phyloP scores from a whole-genome alignment of 2,113 vertebrate genomes.

The Illadopsis cleaveri region DNA sequence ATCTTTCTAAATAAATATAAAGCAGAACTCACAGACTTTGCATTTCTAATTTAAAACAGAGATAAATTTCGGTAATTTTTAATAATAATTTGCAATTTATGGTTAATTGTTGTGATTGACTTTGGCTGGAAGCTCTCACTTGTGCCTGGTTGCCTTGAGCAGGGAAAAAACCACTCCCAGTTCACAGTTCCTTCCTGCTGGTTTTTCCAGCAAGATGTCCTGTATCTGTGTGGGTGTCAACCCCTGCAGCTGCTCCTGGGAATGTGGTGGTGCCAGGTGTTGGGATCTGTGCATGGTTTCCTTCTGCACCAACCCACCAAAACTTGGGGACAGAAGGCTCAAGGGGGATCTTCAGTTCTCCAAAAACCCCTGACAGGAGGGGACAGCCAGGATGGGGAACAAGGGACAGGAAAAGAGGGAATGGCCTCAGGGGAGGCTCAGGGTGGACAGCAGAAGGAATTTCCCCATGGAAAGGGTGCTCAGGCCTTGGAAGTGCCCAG shows the following conservation, averaged over 20 bases:
- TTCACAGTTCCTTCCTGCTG: accelerated
- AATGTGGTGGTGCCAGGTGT: background rate
- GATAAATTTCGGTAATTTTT: background rate
- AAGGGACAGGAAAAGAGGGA: background rate
- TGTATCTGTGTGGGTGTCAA: accelerated
- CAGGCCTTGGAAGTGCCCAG: background rate
- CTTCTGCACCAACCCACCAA: background rate
- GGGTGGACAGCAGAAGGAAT: background rate
- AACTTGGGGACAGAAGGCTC: background rate
- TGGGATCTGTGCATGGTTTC: background rate
- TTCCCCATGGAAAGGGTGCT: background rate
- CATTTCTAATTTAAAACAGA: background rate
- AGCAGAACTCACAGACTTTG: background rate
- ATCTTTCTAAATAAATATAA: background rate
- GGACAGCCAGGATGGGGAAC: background rate
- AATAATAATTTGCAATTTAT: background rate
- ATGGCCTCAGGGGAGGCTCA: background rate
- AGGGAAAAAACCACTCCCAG: background rate
- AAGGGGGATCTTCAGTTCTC: accelerated
- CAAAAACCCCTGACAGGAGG: background rate
- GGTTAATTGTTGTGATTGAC: background rate
- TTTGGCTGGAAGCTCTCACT: too few relatives aligned
- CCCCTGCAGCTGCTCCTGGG: accelerated
- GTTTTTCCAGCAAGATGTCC: accelerated
- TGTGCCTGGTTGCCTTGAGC: background rate